Base-by-base conservation (phyloP, 2,797 vertebrate genomes). In the Ambastaia sidthimunki region DNA sequence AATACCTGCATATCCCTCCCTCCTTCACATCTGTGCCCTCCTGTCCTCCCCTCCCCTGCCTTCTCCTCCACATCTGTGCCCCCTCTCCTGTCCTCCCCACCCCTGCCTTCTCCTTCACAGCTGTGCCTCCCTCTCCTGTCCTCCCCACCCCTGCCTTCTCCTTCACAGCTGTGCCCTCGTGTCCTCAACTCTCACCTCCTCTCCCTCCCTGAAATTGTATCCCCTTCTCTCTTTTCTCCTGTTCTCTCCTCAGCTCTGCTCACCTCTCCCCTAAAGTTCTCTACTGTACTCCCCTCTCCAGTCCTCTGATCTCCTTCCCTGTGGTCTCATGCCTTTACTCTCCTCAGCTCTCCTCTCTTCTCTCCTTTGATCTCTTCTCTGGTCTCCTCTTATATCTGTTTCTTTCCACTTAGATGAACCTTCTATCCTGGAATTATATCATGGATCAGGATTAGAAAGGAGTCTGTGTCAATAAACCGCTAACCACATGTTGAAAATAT, bases 401-500 rank as follows among this genome's bases (percentile, higher is more conserved):
- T 25, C 3, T 47, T 69, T 60, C 65, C 47, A 57, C 54, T 70
- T 18, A 11, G 13, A 60, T 60, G 13, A 62, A 37, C 54, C 60
- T 60, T 71, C 15, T 62, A n/a, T 63, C 41, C n/a, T 70, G 25
- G 52, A 34, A 77, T 70, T 70, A 77, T 50, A 18, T 78, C 67
- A 71, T 62, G 48, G 55, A 70, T 78, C 44, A 71, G 55, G 55
- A 23, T 70, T 60, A 50, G 44, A n/a, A 13, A 23, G 59, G 28
- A 69, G 55, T 10, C 76, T 70, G 18, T 78, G 41, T 62, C 57
- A 62, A 37, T 57, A 50, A 25, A 71, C 57, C 67, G 52, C 25
- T 19, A 78, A 78, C 55, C 67, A n/a, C 76, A 62, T 52, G 19
- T 44, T 70, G 28, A 78, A 71, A 71, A 59, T 52, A 70, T 50